Conservation (phyloP, 2,113 vertebrate genomes). For the Poecile atricapillus region DNA sequence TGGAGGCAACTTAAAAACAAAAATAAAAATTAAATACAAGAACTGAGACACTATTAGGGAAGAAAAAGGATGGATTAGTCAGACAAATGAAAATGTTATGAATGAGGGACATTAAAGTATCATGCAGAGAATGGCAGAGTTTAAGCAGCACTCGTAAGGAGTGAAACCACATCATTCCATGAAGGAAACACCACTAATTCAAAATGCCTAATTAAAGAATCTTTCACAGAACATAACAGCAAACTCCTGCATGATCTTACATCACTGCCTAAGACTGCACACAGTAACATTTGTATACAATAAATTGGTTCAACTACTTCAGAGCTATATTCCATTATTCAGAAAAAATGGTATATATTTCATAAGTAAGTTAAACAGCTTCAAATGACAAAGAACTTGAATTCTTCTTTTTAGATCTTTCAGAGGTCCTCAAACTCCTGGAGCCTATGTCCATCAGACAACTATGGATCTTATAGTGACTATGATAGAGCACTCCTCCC, state of each 20-base stretch:
- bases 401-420: background rate
- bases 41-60: background rate
- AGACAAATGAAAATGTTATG: background rate
- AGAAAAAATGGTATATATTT: background rate
- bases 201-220: background rate
- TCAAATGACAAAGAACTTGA: background rate
- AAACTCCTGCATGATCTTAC: background rate
- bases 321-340: background rate
- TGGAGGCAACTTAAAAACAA: background rate
- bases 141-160: background rate
- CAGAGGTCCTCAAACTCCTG: background rate
- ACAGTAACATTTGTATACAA: background rate
- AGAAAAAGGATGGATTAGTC: background rate
- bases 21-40: background rate
- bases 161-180: rapidly evolving
- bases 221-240: background rate
- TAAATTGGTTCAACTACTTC: background rate
- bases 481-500: background rate
- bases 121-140: background rate
- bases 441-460: background rate
- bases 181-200: background rate
- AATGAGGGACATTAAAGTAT: background rate
- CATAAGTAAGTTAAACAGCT: background rate
- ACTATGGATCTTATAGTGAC: rapidly evolving
- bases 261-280: background rate